Evolutionary conservation across 2,888 invertebrate species (phyloP).

Genomic region (Zygaena filipendulae): DNA sequence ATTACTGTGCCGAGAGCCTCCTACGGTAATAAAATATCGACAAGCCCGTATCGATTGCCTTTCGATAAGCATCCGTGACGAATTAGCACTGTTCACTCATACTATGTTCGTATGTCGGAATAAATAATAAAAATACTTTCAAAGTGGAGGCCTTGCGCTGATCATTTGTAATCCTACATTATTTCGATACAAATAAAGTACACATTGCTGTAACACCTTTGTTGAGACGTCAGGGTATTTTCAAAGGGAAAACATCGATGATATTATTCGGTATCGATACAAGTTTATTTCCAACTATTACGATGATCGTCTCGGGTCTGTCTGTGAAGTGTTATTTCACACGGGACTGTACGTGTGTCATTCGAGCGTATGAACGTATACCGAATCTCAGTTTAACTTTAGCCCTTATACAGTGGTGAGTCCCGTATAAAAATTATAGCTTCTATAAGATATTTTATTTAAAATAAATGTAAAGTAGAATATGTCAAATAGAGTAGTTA

Average conservation of each 20-base stretch:
- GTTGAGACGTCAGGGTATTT: conserved; percentile 12
- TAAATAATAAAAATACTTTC: conserved; percentile 20
- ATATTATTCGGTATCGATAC: conserved; percentile 55
- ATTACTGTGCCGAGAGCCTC: conserved; percentile 33
- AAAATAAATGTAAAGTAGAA: no score
- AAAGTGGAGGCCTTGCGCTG: conserved; percentile 1
- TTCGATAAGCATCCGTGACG: conserved; percentile 66
- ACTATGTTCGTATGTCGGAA: conserved; percentile 27
- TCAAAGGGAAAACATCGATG: conserved; percentile 33
- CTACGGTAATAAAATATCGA: conserved; percentile 59
- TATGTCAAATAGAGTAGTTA: no score
- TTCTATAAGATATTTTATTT: no score
- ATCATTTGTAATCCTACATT: no score
- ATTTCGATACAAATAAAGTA: no score
- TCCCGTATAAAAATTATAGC: no score
- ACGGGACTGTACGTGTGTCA: no score
- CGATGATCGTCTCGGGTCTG: conserved; percentile 7
- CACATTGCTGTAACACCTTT: no score
- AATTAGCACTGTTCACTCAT: conserved; percentile 52
- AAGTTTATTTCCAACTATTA: conserved; percentile 58
- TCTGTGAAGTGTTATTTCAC: no score
- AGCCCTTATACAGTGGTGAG: no score
- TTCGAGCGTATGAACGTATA: no score
- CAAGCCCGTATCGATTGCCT: conserved; percentile 58
- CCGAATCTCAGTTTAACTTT: no score